Percentiles rank a stretch among this genome's conserved stretches.
Conservation (phyloP, 2,797 vertebrate genomes). For the Denticeps clupeoides region DNA sequence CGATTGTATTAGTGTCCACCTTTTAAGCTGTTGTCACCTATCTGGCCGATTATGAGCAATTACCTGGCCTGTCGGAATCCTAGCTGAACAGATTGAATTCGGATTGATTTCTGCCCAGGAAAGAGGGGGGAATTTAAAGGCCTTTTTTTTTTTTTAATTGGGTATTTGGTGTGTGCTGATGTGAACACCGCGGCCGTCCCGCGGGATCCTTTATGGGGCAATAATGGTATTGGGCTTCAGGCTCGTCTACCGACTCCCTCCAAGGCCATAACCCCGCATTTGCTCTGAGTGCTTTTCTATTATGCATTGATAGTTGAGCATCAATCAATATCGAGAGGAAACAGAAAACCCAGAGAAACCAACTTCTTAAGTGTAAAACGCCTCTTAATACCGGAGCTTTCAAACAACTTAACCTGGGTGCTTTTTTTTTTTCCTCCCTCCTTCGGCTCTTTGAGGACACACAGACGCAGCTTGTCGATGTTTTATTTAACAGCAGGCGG, state of each 20-base stretch:
- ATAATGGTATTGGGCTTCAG: constrained; percentile 68
- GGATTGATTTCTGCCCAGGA: constrained; percentile 73
- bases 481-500: constrained; percentile 58
- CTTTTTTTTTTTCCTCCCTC: constrained; percentile 44
- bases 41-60: constrained; percentile 70
- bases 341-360: constrained; percentile 75
- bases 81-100: constrained; percentile 75
- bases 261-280: constrained; percentile 79
- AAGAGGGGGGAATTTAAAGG: constrained; percentile 76
- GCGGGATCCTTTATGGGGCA: constrained; percentile 72
- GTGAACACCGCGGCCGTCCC: constrained; percentile 65
- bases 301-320: constrained; percentile 80
- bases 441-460: constrained; percentile 51
- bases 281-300: constrained; percentile 81
- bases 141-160: constrained; percentile 73
- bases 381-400: constrained; percentile 76
- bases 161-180: constrained; percentile 79
- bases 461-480: constrained; percentile 54
- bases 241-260: constrained; percentile 65
- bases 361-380: constrained; percentile 81
- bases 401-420: constrained; percentile 76
- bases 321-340: constrained; percentile 76
- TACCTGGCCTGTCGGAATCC: constrained; percentile 76
- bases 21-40: constrained; percentile 73
- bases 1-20: constrained; percentile 62